Base-by-base conservation (phyloP, 2,888 invertebrate genomes). In the Euphydryas editha region DNA sequence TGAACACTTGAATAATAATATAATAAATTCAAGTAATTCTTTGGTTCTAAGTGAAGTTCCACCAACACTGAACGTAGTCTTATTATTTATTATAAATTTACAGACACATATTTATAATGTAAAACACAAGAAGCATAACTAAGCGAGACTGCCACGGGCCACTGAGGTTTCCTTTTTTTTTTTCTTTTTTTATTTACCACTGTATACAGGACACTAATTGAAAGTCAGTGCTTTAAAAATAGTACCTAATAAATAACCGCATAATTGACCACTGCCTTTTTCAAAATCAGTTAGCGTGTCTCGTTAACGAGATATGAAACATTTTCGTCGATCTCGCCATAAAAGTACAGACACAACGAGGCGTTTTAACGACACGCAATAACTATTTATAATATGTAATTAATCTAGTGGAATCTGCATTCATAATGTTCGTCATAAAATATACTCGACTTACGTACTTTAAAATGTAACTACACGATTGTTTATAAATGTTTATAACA, bases 311-410 rank as follows among this genome's bases (percentile, higher is more conserved):
- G 54, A 59, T 67, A 67, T 63, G 46, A 67, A 57, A 59, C 42
- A 63, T 59, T 55, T 49, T 24, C 13, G 39, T 49, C 59, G 59
- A 46, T 30, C 30, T 81, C 78, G 67, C 75, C 68, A 73, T 68
- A 71, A 69, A 70, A 66, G 70, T 72, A 44, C 21, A 62, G 65
- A 24, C 20, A 59, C 65, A 72, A 71, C 72, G 69, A 67, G 69
- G 55, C 73, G 54, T 57, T 62, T 69, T 65, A 71, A 65, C 67
- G 70, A 73, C 60, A 64, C 55, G 66, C 81, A 74, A 81, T 77
- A 75, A 70, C 81, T 81, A 82, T 81, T 80, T 80, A 82, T 82
- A 81, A 77, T 81, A 79, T 68, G 71, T 66, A 74, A 74, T 84
- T 85, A 82, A 85, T 86, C 81, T 65, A 59, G 51, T 46, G 54